Conservation (phyloP, 2,797 vertebrate species). For the Yasuhikotakia modesta region DNA sequence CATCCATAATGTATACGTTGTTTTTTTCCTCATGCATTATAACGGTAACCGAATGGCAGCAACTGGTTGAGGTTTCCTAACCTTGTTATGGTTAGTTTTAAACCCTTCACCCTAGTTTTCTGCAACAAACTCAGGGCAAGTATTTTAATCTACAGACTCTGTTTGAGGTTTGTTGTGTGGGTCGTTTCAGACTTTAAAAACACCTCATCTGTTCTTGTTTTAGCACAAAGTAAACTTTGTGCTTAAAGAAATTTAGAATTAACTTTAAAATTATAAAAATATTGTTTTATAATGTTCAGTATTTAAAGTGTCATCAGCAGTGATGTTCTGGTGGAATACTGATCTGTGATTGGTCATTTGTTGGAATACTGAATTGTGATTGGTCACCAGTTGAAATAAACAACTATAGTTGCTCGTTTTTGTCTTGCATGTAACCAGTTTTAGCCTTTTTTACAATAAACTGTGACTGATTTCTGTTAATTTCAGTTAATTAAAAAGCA, state of each 20-base stretch:
- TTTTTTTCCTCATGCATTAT: background rate
- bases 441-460: too few species aligned
- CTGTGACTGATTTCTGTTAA: too few species aligned
- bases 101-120: background rate
- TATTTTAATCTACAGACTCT: background rate
- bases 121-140: background rate
- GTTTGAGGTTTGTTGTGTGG: background rate
- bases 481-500: too few species aligned
- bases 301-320: too few species aligned
- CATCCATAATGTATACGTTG: constrained; percentile 3
- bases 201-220: too few species aligned
- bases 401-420: too few species aligned
- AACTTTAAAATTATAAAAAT: background rate
- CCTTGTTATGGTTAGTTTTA: background rate
- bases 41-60: background rate
- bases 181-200: background rate
- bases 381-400: background rate
- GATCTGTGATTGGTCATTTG: too few species aligned
- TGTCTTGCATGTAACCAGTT: too few species aligned
- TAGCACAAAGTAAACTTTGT: too few species aligned
- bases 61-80: background rate
- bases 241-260: too few species aligned
- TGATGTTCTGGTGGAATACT: too few species aligned
- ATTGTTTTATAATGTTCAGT: too few species aligned
- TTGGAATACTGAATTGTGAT: background rate